These are phyloP conservation scores for Apostichopus californicus DNA, from an alignment of 35 echinoderm and acorn worm genomes.

Conservation along the genomic window DNA sequence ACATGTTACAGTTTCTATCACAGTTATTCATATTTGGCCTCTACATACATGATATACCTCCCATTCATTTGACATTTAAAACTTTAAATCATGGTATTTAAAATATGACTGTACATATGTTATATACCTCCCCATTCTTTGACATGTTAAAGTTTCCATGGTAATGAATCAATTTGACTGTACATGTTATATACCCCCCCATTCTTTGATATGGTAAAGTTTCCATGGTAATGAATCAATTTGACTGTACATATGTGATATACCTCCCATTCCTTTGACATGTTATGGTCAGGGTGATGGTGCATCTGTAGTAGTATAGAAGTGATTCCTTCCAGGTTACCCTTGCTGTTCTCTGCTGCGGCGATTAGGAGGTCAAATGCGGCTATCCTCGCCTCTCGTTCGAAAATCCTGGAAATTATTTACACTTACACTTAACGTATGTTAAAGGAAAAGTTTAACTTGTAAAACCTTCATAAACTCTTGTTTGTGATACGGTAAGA, in stretches of 20 bases:
- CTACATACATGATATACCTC: slow-evolving; percentile 57
- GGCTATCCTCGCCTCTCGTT: slow-evolving; percentile 69
- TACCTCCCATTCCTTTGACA: slow-evolving; percentile 96
- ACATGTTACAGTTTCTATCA: slow-evolving; percentile 49
- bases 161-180: neutral
- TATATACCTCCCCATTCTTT: too few species aligned
- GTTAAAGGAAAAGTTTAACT: too few species aligned
- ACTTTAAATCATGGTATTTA: too few species aligned
- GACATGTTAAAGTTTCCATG: neutral
- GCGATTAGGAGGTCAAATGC: slow-evolving; percentile 93
- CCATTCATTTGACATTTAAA: slow-evolving; percentile 77
- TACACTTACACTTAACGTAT: too few species aligned
- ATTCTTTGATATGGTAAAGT: slow-evolving; percentile 37
- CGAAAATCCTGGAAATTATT: slow-evolving; percentile 69
- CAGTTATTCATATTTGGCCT: too few species aligned
- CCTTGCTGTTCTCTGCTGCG: slow-evolving; percentile 68
- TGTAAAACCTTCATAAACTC: too few species aligned
- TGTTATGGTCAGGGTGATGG: slow-evolving; percentile 75
- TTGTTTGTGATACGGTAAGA: too few species aligned
- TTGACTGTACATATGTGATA: neutral
- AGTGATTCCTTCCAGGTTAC: slow-evolving; percentile 77
- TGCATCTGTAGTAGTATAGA: slow-evolving; percentile 84
- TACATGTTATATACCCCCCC: neutral
- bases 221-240: neutral
- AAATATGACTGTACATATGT: too few species aligned